Base-by-base conservation (phyloP, 2,797 vertebrate species). In the Spea hammondii region DNA sequence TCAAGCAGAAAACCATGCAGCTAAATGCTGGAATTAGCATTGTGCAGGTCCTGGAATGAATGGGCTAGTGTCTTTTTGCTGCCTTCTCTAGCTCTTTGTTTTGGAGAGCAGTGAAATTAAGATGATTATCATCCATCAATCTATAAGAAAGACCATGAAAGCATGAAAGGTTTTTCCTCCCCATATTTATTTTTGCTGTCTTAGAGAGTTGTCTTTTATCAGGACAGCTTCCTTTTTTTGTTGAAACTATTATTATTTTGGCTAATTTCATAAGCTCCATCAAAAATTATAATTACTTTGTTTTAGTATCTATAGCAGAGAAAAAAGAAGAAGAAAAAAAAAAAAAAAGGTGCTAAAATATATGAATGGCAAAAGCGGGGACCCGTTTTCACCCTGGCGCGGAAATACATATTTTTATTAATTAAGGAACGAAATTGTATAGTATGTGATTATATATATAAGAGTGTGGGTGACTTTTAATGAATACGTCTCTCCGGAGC, bases 1-100 rank as follows among this genome's bases (percentile, higher is more conserved):
- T 98, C 96, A 96, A 96, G 96, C 96, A 97, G 96, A 98, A 99
- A 98, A 97, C 93, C 94, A 95, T 92, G 94, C 94, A 93, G 94
- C 96, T 98, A 98, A 98, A 99, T 94, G 97, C 95, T 95, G 95
- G 94, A 97, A 98, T 98, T 97, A 98, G 95, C 95, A 96, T 97
- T 96, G 96, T 97, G 94, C 93, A 90, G 93, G 93, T 92, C 93
- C 93, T 92, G 92, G 93, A 95, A 95, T 96, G 95, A 96, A 96
- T 95, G 94, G 95, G 91, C 94, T 93, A 92, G 90, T 95, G 94
- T 94, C 95, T 96, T 94, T 32, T 94, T 93, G 93, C 94, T 94
- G 93, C 92, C 92, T 95, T 92, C 92, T 93, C 91, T 90, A 88
- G 89, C 89, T 93, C 92, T 95, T 93, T 95, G 92, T 96, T 96